phyloP scores from a whole-genome alignment of 2,888 invertebrate genomes.

The Sepioteuthis lessoniana region DNA sequence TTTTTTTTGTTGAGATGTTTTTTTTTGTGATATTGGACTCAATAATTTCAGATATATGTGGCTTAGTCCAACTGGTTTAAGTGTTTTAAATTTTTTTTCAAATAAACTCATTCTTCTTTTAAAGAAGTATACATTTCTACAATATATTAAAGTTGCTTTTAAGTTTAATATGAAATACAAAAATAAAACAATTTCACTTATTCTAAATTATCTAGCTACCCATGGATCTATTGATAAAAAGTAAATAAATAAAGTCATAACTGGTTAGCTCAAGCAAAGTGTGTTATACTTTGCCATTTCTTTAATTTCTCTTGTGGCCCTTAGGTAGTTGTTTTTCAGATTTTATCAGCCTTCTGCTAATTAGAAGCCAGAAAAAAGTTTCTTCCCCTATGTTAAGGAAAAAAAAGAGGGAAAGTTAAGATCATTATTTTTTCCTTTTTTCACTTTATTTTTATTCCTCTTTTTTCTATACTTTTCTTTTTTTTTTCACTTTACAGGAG shows the following conservation, averaged over 20 bases:
- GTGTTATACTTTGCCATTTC: neutral
- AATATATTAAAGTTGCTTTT: too few relatives aligned
- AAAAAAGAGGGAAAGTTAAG: neutral
- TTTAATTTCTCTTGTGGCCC: constrained; percentile 9
- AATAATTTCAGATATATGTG: too few relatives aligned
- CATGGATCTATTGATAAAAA: neutral
- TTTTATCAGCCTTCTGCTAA: constrained; percentile 12
- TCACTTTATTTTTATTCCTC: neutral
- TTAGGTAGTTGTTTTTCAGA: neutral
- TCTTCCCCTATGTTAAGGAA: neutral
- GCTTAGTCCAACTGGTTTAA: neutral
- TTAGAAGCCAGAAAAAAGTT: neutral
- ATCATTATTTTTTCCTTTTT: neutral
- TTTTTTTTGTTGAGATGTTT: too few relatives aligned
- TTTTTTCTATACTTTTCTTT: neutral
- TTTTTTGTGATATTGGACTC: too few relatives aligned
- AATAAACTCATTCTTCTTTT: neutral
- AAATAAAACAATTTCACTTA: neutral
- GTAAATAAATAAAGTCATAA: neutral
- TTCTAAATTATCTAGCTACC: neutral
- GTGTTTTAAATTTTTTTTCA: neutral
- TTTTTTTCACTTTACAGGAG: neutral
- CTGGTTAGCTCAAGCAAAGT: neutral
- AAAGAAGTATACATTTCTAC: too few relatives aligned
- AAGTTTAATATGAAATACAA: too few relatives aligned